Evolutionary conservation across 2,113 vertebrate genomes (phyloP).

Genomic region (Caranx melampygus): DNA sequence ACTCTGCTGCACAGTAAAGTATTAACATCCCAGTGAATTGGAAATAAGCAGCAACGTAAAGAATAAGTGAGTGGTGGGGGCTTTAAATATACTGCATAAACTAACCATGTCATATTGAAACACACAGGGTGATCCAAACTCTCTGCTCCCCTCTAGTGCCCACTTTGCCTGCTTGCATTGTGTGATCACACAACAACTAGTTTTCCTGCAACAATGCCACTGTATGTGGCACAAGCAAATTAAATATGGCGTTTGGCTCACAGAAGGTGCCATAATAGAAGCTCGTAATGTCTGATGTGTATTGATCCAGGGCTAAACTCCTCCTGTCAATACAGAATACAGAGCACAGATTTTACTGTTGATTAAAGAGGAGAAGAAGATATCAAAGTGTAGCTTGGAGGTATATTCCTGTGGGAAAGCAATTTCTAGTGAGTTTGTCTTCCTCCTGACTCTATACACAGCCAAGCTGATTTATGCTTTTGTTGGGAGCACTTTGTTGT

Average conservation of each 20-base stretch:
- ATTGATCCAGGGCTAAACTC: not conserved
- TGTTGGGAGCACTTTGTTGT: slow-evolving; percentile 12
- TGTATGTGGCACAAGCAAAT: not conserved
- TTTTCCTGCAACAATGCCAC: not conserved
- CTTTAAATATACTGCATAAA: not conserved
- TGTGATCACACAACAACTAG: not conserved
- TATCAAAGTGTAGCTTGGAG: not conserved
- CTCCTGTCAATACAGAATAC: not conserved
- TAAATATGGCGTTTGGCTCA: not conserved
- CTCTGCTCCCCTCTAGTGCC: slow-evolving; percentile 44
- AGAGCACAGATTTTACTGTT: not conserved
- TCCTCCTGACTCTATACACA: slow-evolving; percentile 1
- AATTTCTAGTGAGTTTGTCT: not conserved
- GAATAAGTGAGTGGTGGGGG: not conserved
- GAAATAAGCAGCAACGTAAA: no score
- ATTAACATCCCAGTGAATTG: no score
- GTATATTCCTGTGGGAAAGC: not conserved
- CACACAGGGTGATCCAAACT: not conserved
- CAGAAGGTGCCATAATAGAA: slow-evolving; percentile 1
- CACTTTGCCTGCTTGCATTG: not conserved
- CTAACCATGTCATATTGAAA: not conserved
- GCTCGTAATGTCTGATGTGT: not conserved
- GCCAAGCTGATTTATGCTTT: slow-evolving; percentile 7
- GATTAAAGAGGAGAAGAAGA: slow-evolving; percentile 13
- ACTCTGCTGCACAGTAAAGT: no score